Conservation (phyloP, 2,113 vertebrate genomes). For the Apus apus region DNA sequence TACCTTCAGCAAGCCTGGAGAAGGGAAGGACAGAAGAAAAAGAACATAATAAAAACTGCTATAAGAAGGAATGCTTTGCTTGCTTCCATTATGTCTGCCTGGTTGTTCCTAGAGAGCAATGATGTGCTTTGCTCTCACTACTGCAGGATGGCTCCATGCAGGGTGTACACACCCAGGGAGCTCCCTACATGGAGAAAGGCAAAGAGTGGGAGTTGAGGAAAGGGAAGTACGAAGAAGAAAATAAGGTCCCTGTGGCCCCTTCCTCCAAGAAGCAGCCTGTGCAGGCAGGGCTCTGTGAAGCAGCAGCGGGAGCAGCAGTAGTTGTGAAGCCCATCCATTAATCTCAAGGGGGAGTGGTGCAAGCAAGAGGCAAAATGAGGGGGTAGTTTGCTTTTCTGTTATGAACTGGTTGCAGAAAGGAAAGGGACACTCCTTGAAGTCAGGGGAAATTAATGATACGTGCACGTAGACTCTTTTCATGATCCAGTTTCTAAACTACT, state of each 20-base stretch:
- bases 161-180: fast-evolving
- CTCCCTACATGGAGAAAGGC: neutral
- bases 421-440: neutral
- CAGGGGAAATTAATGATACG: neutral
- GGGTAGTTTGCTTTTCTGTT: fast-evolving
- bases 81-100: neutral
- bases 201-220: neutral
- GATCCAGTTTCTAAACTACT: neutral
- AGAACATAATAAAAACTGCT: neutral
- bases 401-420: neutral
- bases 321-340: neutral
- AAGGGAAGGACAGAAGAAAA: neutral
- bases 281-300: neutral
- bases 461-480: neutral
- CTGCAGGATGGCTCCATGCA: neutral
- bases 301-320: neutral
- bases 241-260: too few species aligned
- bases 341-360: neutral
- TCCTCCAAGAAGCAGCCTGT: neutral
- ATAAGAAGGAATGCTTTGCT: neutral
- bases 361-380: neutral
- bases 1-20: neutral
- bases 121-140: fast-evolving
- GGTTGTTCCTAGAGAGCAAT: neutral
- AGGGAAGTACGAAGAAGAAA: neutral